phyloP scores from a whole-genome alignment of 2,113 vertebrate genomes.

The Macrotis lagotis region DNA sequence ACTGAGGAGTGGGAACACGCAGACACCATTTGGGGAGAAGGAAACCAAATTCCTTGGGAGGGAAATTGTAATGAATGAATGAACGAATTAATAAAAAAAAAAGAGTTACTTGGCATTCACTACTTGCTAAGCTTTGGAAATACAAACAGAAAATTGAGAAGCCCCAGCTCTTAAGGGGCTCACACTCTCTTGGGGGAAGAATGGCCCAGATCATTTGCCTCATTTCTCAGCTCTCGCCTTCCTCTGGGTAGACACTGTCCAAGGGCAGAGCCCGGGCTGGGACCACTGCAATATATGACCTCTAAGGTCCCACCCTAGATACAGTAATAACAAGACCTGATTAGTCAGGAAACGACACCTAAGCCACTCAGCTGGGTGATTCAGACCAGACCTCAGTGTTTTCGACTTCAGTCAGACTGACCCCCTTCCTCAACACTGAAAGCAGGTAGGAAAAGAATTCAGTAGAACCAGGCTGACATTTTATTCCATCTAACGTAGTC shows the following conservation, averaged over 20 bases:
- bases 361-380: not conserved
- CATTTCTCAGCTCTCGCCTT: constrained; percentile 46
- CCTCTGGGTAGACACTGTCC: constrained; percentile 20
- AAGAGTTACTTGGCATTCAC: not conserved
- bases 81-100: not conserved
- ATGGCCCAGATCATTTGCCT: constrained; percentile 27
- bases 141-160: not conserved
- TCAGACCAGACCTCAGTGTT: not conserved
- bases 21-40: constrained; percentile 3
- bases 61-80: not conserved
- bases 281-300: constrained; percentile 10
- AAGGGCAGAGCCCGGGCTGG: not conserved
- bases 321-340: constrained; percentile 34
- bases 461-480: not conserved
- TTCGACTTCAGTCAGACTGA: not conserved
- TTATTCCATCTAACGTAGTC: not conserved
- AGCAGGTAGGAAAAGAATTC: not conserved
- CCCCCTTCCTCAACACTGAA: not conserved
- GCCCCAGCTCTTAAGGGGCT: not conserved
- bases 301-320: constrained; percentile 42
- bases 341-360: constrained; percentile 31
- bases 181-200: not conserved
- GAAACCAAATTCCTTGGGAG: constrained; percentile 26
- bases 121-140: not conserved
- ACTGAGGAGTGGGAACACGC: not conserved